Percentiles rank a stretch among this genome's conserved stretches.
These are phyloP conservation scores for Nemotelus nigrinus DNA, from an alignment of 2,888 invertebrate genomes.

Conservation along the genomic window DNA sequence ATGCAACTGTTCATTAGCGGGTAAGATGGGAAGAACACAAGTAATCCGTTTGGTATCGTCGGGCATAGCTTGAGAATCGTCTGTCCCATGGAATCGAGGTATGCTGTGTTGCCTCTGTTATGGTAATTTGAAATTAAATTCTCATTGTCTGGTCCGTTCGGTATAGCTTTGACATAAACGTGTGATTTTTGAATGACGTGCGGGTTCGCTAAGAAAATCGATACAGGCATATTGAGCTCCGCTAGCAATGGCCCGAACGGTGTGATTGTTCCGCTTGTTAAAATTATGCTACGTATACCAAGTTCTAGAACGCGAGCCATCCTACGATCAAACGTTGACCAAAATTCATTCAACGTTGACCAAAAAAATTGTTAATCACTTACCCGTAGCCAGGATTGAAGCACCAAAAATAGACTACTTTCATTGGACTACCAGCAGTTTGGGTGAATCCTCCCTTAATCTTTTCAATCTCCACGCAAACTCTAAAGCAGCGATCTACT, in stretches of 20 bases:
- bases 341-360: background rate
- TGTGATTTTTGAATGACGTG: slow-evolving; percentile 90
- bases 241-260: slow-evolving; percentile 89
- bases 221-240: slow-evolving; percentile 86
- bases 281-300: slow-evolving; percentile 85
- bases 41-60: slow-evolving; percentile 88
- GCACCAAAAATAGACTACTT: too few species aligned
- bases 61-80: slow-evolving; percentile 84
- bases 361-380: too few species aligned
- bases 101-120: slow-evolving; percentile 84
- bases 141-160: slow-evolving; percentile 76
- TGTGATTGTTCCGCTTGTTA: slow-evolving; percentile 97
- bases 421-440: too few species aligned
- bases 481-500: too few species aligned
- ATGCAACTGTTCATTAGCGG: slow-evolving; percentile 86
- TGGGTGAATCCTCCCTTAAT: too few species aligned
- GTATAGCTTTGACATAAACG: slow-evolving; percentile 83
- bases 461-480: too few species aligned
- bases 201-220: slow-evolving; percentile 87
- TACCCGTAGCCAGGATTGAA: too few species aligned
- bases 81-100: slow-evolving; percentile 82
- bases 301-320: slow-evolving; percentile 87
- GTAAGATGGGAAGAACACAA: slow-evolving; percentile 98
- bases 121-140: slow-evolving; percentile 77
- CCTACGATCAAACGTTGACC: slow-evolving; percentile 60